Evolutionary conservation across 2,797 vertebrate species (phyloP).

Genomic region (Mormyrops attenuatus): DNA sequence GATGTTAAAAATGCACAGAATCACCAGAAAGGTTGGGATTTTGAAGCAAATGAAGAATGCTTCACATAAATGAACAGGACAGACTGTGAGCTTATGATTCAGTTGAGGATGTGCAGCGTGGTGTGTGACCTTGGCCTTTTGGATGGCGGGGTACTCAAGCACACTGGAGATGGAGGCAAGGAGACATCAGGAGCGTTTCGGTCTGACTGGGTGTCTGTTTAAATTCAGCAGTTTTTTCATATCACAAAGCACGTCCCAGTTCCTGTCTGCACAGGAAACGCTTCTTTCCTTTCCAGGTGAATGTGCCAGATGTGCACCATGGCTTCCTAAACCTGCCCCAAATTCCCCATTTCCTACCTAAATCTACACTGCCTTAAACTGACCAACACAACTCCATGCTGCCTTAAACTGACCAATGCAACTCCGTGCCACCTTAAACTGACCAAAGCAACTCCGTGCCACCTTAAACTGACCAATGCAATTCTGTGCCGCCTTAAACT

Average conservation of each 20-base stretch:
- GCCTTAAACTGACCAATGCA: not conserved
- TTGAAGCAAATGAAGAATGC: not conserved
- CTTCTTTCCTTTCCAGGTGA: not conserved
- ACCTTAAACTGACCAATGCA: not conserved
- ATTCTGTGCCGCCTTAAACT: not conserved
- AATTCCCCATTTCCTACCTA: not conserved
- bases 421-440: too few species aligned
- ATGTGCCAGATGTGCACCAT: not conserved
- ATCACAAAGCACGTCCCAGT: not conserved
- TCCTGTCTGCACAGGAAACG: not conserved
- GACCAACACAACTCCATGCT: not conserved
- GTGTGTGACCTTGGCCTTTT: not conserved
- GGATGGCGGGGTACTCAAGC: not conserved
- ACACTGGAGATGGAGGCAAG: not conserved
- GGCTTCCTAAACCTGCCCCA: conserved; percentile 4
- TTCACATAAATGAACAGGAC: not conserved
- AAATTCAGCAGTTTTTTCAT: not conserved
- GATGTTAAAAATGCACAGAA: not conserved
- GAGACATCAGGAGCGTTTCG: not conserved
- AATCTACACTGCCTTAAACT: not conserved
- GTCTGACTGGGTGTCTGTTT: not conserved
- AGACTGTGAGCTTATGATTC: not conserved
- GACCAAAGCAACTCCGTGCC: not conserved
- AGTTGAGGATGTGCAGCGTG: not conserved
- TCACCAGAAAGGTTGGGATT: not conserved